Evolutionary conservation across 1,140 invertebrate species (phyloP), one percentile per base, ranked within the genome.

Genomic region (Aphidius gifuensis): DNA sequence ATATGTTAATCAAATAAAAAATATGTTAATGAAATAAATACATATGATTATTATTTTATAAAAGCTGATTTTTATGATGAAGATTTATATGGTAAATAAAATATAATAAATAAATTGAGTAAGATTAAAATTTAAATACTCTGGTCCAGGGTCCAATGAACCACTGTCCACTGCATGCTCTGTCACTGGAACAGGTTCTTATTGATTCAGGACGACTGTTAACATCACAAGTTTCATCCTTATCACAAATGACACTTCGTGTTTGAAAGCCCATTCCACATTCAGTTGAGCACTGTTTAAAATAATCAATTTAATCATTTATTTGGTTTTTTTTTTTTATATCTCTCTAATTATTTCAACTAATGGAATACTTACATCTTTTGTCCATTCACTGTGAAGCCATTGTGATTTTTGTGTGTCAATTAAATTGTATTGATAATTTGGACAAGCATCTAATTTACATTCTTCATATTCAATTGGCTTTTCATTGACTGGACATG

Each of bases 71-170:
- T 32, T 32, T 32, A 32, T 32, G 23, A 32, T 32, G 23, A 32
- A 32, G 4, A 32, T 32, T 32, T 4, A 32, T 32, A 32, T 32
- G 23, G 23, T 32, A 32, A 32, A 32, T 32, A 3, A 32, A 32
- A 32, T 1, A 32, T 3, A 32, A 32, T 32, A 32, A 3, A 32
- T 32, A 32, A 70, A 9, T 56, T 32, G 39, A 59, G 83, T 82
- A 73, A 86, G 69, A 44, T n/a, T 58, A 32, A 11, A 58, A 58
- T 57, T 70, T 42, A 62, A 80, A 32, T 68, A 85, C 85, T 75
- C 85, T 73, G 4, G 83, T 77, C 89, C 90, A 91, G 2, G 87
- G 83, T 21, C 89, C 87, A 23, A 80, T 74, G 66, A 87, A 88
- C 90, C 89, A 92, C 65, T 86, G 82, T 1, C 85, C 86, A 23